phyloP scores from a whole-genome alignment of 2,888 invertebrate genomes.

The Smittia sp. region DNA sequence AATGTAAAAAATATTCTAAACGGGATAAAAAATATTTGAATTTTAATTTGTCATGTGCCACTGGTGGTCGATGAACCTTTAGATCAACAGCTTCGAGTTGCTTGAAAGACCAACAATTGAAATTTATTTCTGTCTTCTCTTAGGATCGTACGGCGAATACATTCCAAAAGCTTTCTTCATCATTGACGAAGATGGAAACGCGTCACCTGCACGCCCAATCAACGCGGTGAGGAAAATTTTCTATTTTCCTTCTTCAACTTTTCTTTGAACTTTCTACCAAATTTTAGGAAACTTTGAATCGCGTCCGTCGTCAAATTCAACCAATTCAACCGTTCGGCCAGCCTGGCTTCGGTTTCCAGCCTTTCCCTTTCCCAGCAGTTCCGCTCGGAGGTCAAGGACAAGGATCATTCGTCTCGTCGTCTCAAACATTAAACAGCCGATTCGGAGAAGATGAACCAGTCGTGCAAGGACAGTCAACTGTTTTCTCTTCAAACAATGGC shows the following conservation, averaged over 20 bases:
- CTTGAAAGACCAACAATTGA: too few species aligned
- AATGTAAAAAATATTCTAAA: too few species aligned
- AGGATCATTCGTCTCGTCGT: conserved; percentile 2
- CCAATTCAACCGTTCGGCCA: conserved; percentile 19
- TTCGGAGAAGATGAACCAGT: conserved; percentile 40
- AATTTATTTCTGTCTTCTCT: too few species aligned
- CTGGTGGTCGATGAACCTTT: too few species aligned
- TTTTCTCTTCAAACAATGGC: not conserved
- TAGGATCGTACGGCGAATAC: conserved; percentile 25
- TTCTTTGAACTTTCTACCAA: not conserved
- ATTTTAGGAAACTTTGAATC: conserved; percentile 18
- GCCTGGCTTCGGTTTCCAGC: not conserved
- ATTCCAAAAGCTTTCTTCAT: conserved; percentile 42
- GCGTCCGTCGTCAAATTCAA: conserved; percentile 23
- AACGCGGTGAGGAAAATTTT: not conserved
- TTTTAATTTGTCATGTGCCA: too few species aligned
- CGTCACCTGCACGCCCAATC: conserved; percentile 35
- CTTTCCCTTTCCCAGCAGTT: not conserved
- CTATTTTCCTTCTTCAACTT: not conserved
- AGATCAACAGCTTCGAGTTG: too few species aligned
- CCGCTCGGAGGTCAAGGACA: not conserved
- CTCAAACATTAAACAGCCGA: conserved; percentile 27
- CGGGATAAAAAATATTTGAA: too few species aligned
- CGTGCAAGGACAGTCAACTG: conserved; percentile 15
- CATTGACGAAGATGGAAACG: conserved; percentile 42